phyloP scores from a whole-genome alignment of 1,140 invertebrate genomes.

The Heterodera carotae region DNA sequence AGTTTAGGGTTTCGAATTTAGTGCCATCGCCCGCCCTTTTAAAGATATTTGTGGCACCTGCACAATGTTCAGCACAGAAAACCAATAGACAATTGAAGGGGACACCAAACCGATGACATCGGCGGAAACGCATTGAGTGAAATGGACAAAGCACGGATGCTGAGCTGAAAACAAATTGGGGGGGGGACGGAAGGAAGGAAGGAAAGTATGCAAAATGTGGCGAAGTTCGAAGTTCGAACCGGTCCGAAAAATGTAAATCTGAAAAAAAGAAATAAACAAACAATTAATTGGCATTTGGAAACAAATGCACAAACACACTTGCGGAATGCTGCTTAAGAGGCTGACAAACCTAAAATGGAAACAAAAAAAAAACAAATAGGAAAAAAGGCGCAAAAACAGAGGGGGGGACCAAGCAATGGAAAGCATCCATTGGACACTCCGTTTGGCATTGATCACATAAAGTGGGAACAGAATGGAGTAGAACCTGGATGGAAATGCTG shows the following conservation, averaged over 20 bases:
- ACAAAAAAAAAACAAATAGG: not conserved
- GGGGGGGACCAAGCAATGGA: slow-evolving; percentile 73
- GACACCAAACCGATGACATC: slow-evolving; percentile 57
- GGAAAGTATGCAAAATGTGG: too few species aligned
- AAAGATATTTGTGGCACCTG: slow-evolving; percentile 39
- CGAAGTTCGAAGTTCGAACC: not conserved
- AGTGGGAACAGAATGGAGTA: slow-evolving; percentile 64
- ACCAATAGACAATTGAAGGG: slow-evolving; percentile 57
- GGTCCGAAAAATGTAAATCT: slow-evolving; percentile 68
- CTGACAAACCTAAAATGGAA: slow-evolving; percentile 68
- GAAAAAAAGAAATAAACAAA: slow-evolving; percentile 38
- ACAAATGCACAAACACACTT: slow-evolving; percentile 68
- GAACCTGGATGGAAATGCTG: slow-evolving; percentile 40
- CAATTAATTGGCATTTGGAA: not conserved
- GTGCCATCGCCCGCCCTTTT: too few species aligned
- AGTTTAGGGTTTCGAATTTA: too few species aligned
- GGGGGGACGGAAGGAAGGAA: too few species aligned
- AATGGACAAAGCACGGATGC: slow-evolving; percentile 64
- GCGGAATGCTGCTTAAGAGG: slow-evolving; percentile 79
- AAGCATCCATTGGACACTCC: slow-evolving; percentile 70
- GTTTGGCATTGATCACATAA: slow-evolving; percentile 60
- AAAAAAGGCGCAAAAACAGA: not conserved
- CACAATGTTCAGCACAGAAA: slow-evolving; percentile 45
- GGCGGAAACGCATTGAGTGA: slow-evolving; percentile 67
- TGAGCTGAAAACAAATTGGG: slow-evolving; percentile 42